A percentile compares a stretch with the other conserved stretches of the same genome.
phyloP scores from a whole-genome alignment of 2,888 invertebrate species.

The Chamaedrilus cognettii region DNA sequence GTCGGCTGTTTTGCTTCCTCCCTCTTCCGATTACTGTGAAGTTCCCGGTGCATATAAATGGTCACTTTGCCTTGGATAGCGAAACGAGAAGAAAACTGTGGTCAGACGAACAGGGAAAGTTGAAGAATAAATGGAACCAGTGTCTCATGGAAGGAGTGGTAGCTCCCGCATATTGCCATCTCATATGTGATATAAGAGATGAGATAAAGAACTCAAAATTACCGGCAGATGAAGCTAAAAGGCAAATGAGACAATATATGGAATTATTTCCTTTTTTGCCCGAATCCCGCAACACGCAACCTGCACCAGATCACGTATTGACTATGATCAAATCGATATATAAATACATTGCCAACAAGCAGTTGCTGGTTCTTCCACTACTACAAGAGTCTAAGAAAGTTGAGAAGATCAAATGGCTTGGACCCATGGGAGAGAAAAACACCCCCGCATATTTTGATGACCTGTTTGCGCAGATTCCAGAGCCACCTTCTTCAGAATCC shows the following conservation, averaged over 20 bases:
- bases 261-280: constrained; percentile 3
- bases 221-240: not conserved
- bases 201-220: not conserved
- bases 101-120: constrained; percentile 33
- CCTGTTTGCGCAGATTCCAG: constrained; percentile 6
- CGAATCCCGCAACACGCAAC: not conserved
- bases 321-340: not conserved
- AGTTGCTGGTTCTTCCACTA: constrained; percentile 5
- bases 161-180: constrained; percentile 41
- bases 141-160: constrained; percentile 42
- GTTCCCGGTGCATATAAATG: constrained; percentile 51
- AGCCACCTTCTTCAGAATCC: not conserved
- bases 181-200: constrained; percentile 23
- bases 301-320: not conserved
- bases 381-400: constrained; percentile 6
- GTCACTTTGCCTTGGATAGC: constrained; percentile 48
- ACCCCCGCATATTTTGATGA: constrained; percentile 32
- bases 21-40: constrained; percentile 38
- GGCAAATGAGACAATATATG: constrained; percentile 5
- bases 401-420: constrained; percentile 27
- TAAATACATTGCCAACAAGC: constrained; percentile 22
- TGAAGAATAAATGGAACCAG: constrained; percentile 47
- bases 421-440: constrained; percentile 26
- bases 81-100: constrained; percentile 45
- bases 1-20: constrained; percentile 37